Evolutionary conservation across 2,113 vertebrate genomes (phyloP).

Genomic region (Fulica atra): DNA sequence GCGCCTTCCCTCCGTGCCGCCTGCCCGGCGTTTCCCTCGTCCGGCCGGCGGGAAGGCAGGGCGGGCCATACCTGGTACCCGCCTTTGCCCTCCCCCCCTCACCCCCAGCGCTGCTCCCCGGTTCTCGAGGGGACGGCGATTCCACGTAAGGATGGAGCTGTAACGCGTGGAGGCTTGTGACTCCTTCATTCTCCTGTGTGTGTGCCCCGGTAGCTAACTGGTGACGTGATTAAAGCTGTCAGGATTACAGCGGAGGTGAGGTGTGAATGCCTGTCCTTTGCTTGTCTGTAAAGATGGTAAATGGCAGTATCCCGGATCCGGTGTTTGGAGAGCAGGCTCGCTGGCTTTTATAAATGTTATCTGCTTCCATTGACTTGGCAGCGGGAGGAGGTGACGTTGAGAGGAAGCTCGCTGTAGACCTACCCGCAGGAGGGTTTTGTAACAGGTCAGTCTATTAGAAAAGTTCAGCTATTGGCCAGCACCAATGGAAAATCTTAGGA

Average conservation of each 20-base stretch:
- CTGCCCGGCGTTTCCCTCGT: fast-evolving
- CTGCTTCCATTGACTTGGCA: background rate
- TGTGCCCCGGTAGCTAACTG: fast-evolving
- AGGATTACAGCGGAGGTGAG: background rate
- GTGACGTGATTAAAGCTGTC: background rate
- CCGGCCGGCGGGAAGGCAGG: background rate
- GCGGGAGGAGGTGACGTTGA: background rate
- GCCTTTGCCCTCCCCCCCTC: background rate
- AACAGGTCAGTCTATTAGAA: slow-evolving; percentile 19
- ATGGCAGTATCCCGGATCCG: background rate
- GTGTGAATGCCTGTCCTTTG: background rate
- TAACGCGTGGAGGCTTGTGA: fast-evolving
- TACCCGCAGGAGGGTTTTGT: slow-evolving; percentile 11
- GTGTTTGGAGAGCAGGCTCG: background rate
- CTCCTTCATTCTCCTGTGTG: too few relatives aligned
- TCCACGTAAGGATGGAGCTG: background rate
- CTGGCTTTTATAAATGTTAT: slow-evolving; percentile 6
- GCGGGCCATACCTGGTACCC: fast-evolving
- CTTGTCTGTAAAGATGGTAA: background rate
- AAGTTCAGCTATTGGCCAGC: slow-evolving; percentile 29
- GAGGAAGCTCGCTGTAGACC: background rate
- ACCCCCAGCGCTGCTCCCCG: too few relatives aligned
- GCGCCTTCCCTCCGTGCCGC: fast-evolving
- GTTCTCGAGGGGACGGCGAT: fast-evolving
- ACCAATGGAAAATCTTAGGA: slow-evolving; percentile 51